Evolutionary conservation across 2,888 invertebrate genomes (phyloP), one percentile per base, ranked within the genome.

Genomic region (Melanostoma mellinum): DNA sequence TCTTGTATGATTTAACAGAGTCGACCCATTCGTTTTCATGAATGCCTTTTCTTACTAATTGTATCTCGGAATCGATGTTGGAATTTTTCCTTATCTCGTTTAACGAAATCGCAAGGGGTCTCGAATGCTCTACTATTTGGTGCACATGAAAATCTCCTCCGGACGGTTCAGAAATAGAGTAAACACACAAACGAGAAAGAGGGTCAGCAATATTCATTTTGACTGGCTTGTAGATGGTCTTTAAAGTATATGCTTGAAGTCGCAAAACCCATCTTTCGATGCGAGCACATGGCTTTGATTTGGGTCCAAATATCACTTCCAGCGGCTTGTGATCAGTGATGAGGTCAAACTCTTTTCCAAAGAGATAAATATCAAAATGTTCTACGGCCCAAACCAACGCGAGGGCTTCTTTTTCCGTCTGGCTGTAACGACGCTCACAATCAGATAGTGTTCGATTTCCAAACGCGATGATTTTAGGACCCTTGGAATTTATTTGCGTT

Each of bases 381-480:
- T 20, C 20, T 20, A 20, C 1, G 20, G 38, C 38, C 38, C 20
- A 20, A 20, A 38, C 38, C 4, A 38, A 6, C 4, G 38, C 38
- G 6, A 38, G 4, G 4, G 38, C 38, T 38, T 38, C 38, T 38
- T 38, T 6, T 38, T 38, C 38, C 4, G 38, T 38, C 6, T 38
- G 38, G 6, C 38, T 38, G 38, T 6, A 38, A 4, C 38, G 38
- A 6, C 38, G 38, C 6, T 38, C 38, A 38, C 38, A 38, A 38
- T 38, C 38, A 6, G 4, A 32, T 74, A 87, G 77, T 85, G 87
- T 86, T 9, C 77, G 67, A 4, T 72, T 67, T 44, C 82, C 67
- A 88, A 88, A 80, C 3, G 88, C 52, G 87, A 87, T 5, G 30
- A 55, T 55, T 35, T 33, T 55, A 4, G 32, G 55, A 30, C 32